Conservation (phyloP, 2,888 invertebrate genomes). For the Polietes domitor region DNA sequence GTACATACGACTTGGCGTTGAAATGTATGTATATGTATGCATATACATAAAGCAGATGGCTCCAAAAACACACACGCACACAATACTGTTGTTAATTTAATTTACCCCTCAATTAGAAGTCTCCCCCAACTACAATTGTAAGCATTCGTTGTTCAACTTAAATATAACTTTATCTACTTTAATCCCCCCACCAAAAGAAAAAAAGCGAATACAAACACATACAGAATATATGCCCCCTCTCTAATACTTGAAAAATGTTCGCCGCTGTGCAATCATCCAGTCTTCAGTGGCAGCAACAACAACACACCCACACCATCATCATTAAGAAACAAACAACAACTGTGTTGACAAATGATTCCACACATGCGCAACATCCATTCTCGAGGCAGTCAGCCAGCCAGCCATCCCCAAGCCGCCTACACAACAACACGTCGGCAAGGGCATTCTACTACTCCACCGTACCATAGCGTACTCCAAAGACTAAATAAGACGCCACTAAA, state of each 20-base stretch:
- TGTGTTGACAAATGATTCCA: slow-evolving; percentile 63
- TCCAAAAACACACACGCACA: neutral
- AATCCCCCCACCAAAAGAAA: neutral
- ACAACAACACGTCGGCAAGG: neutral
- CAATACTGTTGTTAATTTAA: slow-evolving; percentile 13
- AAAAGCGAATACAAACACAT: neutral
- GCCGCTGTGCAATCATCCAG: neutral
- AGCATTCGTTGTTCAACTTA: neutral
- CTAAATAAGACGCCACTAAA: slow-evolving; percentile 31
- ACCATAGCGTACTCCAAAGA: neutral
- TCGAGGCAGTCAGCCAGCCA: neutral
- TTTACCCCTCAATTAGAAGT: slow-evolving; percentile 12
- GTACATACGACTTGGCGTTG: neutral
- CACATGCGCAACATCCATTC: slow-evolving; percentile 59
- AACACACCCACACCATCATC: slow-evolving; percentile 50
- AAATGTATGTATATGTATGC: no score
- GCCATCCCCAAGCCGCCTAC: neutral
- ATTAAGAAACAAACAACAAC: slow-evolving; percentile 32
- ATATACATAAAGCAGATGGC: slow-evolving; percentile 14
- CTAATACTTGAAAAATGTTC: neutral
- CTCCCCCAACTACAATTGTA: neutral
- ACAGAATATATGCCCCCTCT: neutral
- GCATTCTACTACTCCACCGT: neutral
- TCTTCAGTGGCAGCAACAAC: neutral
- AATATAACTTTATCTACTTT: slow-evolving; percentile 13